Conservation (phyloP, 2,113 vertebrate species). For the Oenanthe melanoleuca region DNA sequence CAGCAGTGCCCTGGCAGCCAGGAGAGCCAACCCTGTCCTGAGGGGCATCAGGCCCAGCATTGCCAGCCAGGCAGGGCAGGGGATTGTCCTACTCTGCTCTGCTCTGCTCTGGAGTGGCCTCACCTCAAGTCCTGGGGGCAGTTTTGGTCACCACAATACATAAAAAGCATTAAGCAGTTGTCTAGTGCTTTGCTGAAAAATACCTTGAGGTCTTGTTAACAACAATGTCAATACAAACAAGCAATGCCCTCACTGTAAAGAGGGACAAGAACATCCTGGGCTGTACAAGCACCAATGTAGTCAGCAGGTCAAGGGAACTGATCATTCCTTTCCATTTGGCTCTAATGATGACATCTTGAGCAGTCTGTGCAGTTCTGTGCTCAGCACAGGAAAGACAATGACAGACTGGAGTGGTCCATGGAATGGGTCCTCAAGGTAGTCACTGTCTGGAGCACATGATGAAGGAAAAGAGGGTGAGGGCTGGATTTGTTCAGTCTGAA, state of each 20-base stretch:
- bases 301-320: neutral
- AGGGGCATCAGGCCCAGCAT: neutral
- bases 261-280: neutral
- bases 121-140: fast-evolving
- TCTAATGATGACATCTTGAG: neutral
- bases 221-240: neutral
- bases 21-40: fast-evolving
- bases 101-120: neutral
- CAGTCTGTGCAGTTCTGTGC: neutral
- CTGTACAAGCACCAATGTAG: neutral
- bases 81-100: neutral
- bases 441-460: neutral
- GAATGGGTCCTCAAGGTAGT: neutral
- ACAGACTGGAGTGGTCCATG: neutral
- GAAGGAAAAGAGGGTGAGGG: neutral
- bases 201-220: neutral
- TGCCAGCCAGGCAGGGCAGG: fast-evolving
- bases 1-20: neutral
- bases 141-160: neutral
- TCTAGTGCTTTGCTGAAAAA: neutral
- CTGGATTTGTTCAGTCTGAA: neutral
- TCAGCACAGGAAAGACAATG: neutral
- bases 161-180: neutral
- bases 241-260: neutral
- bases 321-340: neutral